Conservation (phyloP, 2,113 vertebrate genomes). For the Atlantisia rogersi region DNA sequence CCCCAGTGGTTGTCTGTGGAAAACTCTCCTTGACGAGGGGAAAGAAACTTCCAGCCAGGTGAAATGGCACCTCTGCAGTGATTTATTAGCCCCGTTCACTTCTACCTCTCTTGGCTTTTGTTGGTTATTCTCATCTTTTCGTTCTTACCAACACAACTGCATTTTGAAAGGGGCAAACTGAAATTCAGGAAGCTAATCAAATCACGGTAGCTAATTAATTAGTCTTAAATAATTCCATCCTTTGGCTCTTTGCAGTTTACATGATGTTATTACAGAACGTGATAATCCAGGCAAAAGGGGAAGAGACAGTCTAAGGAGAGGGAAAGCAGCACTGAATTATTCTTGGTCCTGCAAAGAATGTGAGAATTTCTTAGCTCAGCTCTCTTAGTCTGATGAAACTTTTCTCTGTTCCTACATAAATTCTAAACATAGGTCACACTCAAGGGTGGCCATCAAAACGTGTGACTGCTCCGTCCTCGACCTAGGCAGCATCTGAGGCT, state of each 20-base stretch:
- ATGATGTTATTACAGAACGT: background rate
- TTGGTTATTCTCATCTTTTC: background rate
- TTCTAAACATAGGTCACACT: accelerated
- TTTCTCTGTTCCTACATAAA: background rate
- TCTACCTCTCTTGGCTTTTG: background rate
- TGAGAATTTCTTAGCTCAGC: background rate
- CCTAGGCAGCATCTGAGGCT: background rate
- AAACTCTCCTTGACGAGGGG: background rate
- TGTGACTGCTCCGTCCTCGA: accelerated
- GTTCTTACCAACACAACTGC: background rate
- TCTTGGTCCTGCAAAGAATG: background rate
- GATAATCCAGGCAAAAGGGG: background rate
- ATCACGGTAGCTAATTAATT: background rate
- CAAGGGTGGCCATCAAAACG: background rate
- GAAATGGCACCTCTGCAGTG: background rate
- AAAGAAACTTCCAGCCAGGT: background rate
- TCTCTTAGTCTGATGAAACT: background rate
- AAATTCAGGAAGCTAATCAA: background rate
- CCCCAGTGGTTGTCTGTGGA: background rate
- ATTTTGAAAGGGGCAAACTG: background rate
- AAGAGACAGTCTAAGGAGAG: background rate
- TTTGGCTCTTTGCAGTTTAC: background rate
- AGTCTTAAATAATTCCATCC: background rate
- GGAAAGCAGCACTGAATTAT: background rate
- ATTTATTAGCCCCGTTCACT: background rate